A percentile compares a stretch with the other conserved stretches of the same genome.
Conservation (phyloP, 2,888 invertebrate genomes). For the Mythimna impura region DNA sequence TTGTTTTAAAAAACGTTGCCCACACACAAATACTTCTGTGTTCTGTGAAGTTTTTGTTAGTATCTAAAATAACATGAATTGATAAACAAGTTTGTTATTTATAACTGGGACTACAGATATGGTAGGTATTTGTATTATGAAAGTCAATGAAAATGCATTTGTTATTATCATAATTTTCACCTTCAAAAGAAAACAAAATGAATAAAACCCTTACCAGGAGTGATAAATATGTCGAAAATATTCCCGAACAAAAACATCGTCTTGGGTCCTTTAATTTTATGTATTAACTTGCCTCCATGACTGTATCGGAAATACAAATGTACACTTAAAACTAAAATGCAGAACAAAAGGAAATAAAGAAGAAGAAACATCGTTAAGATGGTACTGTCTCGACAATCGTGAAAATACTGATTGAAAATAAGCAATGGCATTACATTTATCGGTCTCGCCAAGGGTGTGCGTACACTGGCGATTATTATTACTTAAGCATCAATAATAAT, state of each 20-base stretch:
- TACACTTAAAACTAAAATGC: constrained; percentile 19
- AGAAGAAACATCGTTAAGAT: constrained; percentile 31
- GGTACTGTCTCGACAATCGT: background rate
- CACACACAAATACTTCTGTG: too few relatives aligned
- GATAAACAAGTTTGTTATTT: too few relatives aligned
- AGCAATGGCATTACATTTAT: background rate
- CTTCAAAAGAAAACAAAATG: background rate
- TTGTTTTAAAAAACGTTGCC: too few relatives aligned
- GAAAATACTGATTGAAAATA: constrained; percentile 29
- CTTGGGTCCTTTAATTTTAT: constrained; percentile 53
- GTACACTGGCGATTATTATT: background rate
- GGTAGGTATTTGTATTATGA: too few relatives aligned
- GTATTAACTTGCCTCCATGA: constrained; percentile 37
- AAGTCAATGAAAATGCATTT: background rate
- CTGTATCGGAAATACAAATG: constrained; percentile 55
- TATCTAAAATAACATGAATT: too few relatives aligned
- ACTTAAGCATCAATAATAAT: background rate
- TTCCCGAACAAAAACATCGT: constrained; percentile 54
- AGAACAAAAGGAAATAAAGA: constrained; percentile 10
- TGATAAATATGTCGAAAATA: constrained; percentile 36
- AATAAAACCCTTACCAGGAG: constrained; percentile 49
- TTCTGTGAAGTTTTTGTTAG: too few relatives aligned
- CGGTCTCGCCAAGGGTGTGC: constrained; percentile 2
- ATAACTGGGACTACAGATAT: too few relatives aligned
- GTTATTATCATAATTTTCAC: background rate